Conservation (phyloP, 2,113 vertebrate species). For the Dryoscopus gambensis region DNA sequence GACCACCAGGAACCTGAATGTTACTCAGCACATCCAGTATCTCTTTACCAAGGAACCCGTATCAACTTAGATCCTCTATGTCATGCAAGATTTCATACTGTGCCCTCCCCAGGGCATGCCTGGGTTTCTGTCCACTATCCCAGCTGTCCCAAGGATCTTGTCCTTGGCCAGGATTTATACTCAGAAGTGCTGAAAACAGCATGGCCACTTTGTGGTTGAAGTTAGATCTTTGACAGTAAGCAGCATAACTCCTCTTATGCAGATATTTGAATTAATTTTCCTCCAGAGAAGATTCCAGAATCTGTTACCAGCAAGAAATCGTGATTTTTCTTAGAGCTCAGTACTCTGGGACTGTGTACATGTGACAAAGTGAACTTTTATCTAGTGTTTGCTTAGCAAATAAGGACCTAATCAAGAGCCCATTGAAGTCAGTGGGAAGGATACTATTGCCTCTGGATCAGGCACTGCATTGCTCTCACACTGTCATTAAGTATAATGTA, state of each 20-base stretch:
- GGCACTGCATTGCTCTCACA: not conserved
- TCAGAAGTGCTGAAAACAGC: not conserved
- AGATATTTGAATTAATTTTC: not conserved
- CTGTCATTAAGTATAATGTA: not conserved
- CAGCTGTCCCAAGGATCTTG: not conserved
- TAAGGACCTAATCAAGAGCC: not conserved
- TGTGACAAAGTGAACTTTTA: not conserved
- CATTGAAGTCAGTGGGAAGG: not conserved
- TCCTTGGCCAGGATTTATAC: not conserved
- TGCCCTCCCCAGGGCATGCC: accelerated
- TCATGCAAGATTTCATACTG: not conserved
- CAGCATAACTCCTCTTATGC: not conserved
- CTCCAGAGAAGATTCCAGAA: not conserved
- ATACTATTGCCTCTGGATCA: not conserved
- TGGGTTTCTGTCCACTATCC: not conserved
- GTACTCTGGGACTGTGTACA: not conserved
- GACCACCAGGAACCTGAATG: not conserved
- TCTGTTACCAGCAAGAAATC: not conserved
- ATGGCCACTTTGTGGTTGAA: not conserved
- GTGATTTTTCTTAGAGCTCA: not conserved
- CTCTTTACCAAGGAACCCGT: accelerated
- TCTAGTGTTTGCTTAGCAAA: constrained; percentile 12
- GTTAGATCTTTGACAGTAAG: not conserved
- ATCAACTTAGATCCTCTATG: not conserved
- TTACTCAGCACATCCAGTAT: not conserved